phyloP scores from a whole-genome alignment of 1,140 invertebrate genomes.

The Mya arenaria region DNA sequence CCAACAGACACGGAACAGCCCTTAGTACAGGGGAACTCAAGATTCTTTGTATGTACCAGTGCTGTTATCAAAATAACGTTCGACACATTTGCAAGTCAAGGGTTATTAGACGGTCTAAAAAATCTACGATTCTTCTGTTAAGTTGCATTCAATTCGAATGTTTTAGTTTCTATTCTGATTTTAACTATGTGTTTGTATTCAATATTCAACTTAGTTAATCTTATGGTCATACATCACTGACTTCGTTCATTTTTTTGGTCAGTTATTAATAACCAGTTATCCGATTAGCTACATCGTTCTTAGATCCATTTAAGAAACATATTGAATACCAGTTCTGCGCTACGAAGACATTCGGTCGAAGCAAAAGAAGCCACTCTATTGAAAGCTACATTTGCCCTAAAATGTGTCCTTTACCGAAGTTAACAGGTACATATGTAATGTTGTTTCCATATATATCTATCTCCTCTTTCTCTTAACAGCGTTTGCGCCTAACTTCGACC shows the following conservation, averaged over 20 bases:
- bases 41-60: conserved; percentile 82
- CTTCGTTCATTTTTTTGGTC: too few species aligned
- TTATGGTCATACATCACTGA: neutral
- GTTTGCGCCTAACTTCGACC: conserved; percentile 42
- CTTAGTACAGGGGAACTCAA: conserved; percentile 95
- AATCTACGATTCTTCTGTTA: neutral
- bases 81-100: neutral
- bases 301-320: too few species aligned
- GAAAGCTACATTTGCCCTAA: too few species aligned
- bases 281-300: too few species aligned
- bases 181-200: neutral
- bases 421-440: too few species aligned
- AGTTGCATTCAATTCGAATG: neutral
- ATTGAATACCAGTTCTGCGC: too few species aligned
- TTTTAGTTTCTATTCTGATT: neutral
- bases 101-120: neutral
- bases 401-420: too few species aligned
- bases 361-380: too few species aligned
- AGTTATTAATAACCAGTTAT: too few species aligned
- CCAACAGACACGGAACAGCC: conserved; percentile 92
- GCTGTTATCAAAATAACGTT: neutral
- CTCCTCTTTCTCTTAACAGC: conserved; percentile 27
- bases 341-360: too few species aligned
- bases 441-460: neutral
- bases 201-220: neutral